These are phyloP conservation scores for Anguilla pacifica DNA, from an alignment of 2,797 vertebrate genomes.

Conservation along the genomic window DNA sequence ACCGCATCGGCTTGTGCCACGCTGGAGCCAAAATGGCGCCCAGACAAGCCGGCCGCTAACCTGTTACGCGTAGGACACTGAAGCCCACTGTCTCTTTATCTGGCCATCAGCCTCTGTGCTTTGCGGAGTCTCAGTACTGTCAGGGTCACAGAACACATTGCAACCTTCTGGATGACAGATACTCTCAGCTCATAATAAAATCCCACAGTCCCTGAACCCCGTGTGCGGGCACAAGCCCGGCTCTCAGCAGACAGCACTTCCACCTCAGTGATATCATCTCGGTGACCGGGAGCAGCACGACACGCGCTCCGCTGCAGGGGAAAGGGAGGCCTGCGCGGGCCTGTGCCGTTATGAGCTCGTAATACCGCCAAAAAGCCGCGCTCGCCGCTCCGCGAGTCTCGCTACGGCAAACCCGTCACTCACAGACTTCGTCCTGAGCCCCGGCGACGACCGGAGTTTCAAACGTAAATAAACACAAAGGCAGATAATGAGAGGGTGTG, in stretches of 20 bases:
- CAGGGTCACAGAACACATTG: neutral
- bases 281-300: neutral
- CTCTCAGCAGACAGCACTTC: neutral
- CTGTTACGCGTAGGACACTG: neutral
- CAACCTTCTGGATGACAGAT: neutral
- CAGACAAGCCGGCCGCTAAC: neutral
- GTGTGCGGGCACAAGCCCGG: neutral
- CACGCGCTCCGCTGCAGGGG: neutral
- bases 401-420: conserved; percentile 50
- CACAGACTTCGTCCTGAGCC: neutral
- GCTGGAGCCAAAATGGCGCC: conserved; percentile 8
- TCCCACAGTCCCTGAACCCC: neutral
- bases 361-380: conserved; percentile 30
- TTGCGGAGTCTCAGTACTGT: neutral
- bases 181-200: neutral
- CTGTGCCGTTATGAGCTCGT: neutral
- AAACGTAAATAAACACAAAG: neutral
- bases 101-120: neutral
- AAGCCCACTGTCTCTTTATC: neutral
- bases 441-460: neutral
- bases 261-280: neutral
- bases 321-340: neutral
- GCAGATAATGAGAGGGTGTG: neutral
- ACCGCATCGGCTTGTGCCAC: neutral
- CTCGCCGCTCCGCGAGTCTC: conserved; percentile 59